Conservation (phyloP, 2,113 vertebrate genomes). For the Pipa parva region DNA sequence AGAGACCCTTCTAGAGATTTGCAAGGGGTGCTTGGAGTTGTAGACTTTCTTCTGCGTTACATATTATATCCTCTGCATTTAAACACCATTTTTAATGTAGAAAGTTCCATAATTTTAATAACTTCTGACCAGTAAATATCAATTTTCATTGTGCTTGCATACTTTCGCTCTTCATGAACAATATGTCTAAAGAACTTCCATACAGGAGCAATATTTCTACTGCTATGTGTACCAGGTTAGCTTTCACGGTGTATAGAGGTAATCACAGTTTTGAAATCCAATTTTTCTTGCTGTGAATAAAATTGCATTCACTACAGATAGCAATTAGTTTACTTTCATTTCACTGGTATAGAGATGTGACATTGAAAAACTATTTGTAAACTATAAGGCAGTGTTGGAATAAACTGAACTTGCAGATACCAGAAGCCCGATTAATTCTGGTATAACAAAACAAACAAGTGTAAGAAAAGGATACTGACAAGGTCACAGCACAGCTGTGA, state of each 20-base stretch:
- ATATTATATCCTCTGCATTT: too few relatives aligned
- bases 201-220: constrained; percentile 54
- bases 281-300: constrained; percentile 71
- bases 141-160: too few relatives aligned
- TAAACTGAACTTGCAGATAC: constrained; percentile 42
- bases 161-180: background rate
- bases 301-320: constrained; percentile 64
- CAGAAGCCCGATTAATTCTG: constrained; percentile 57
- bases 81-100: too few relatives aligned
- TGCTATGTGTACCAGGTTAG: constrained; percentile 60
- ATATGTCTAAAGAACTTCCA: constrained; percentile 50
- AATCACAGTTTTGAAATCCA: constrained; percentile 64
- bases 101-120: too few relatives aligned
- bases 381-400: constrained; percentile 49
- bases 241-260: constrained; percentile 54
- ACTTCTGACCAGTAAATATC: too few relatives aligned
- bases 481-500: constrained; percentile 53
- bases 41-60: too few relatives aligned
- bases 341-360: constrained; percentile 55
- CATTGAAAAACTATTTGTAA: constrained; percentile 63
- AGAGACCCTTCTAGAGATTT: too few relatives aligned
- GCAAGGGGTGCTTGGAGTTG: too few relatives aligned
- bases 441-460: constrained; percentile 38
- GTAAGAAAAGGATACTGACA: constrained; percentile 43
- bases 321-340: constrained; percentile 69